phyloP scores from a whole-genome alignment of 2,113 vertebrate species.

The Tautogolabrus adspersus region DNA sequence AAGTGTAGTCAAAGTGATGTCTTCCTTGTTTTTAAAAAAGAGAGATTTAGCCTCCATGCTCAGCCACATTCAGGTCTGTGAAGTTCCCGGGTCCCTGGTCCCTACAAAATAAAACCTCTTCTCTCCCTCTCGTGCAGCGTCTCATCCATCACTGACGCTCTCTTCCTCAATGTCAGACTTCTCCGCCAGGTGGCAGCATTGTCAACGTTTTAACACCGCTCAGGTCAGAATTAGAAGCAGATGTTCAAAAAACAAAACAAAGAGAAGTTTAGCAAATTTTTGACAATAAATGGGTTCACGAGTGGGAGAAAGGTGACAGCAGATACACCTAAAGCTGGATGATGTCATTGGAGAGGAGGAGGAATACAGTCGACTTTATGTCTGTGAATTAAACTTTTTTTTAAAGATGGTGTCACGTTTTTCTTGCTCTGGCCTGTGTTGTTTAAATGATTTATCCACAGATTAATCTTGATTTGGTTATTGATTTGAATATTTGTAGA shows the following conservation, averaged over 20 bases:
- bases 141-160: too few species aligned
- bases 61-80: background rate
- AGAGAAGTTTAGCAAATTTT: conserved; percentile 13
- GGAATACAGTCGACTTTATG: background rate
- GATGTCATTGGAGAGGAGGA: background rate
- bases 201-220: background rate
- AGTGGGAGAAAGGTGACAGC: background rate
- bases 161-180: rapidly evolving
- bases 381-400: too few species aligned
- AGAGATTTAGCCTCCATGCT: background rate
- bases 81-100: background rate
- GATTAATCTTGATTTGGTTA: too few species aligned
- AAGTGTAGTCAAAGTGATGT: too few species aligned
- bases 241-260: conserved; percentile 43
- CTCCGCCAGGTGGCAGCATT: conserved; percentile 64
- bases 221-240: conserved; percentile 50
- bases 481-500: too few species aligned
- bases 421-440: too few species aligned
- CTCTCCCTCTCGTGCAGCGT: background rate
- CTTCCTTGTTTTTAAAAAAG: too few species aligned
- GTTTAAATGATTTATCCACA: too few species aligned
- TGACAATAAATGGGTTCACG: background rate
- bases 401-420: too few species aligned
- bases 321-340: background rate
- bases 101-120: too few species aligned